Conservation (phyloP, 2,888 invertebrate genomes). For the Apamea epomidion region DNA sequence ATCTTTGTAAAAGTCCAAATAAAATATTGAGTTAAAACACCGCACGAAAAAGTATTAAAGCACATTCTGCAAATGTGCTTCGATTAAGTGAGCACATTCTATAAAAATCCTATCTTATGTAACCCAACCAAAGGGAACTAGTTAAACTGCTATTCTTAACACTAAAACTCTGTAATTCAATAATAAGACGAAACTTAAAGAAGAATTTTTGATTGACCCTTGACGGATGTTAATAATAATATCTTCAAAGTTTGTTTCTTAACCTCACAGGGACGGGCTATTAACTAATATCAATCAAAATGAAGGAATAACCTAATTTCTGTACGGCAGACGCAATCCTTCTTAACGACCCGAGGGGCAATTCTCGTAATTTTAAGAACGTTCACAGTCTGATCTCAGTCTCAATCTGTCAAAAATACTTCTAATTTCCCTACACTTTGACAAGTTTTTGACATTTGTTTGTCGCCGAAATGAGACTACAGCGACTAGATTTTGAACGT, state of each 20-base stretch:
- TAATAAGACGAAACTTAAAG: background rate
- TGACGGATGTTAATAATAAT: background rate
- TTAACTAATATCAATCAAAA: background rate
- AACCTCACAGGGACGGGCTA: background rate
- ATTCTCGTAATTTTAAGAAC: too few relatives aligned
- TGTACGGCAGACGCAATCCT: background rate
- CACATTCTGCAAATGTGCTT: too few relatives aligned
- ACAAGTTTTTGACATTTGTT: too few relatives aligned
- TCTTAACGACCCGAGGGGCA: too few relatives aligned
- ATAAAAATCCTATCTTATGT: background rate
- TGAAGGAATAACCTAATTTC: background rate
- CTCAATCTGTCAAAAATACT: too few relatives aligned
- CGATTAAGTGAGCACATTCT: background rate
- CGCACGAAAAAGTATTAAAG: background rate
- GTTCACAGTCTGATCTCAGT: too few relatives aligned
- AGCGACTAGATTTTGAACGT: too few relatives aligned
- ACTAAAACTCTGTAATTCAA: background rate
- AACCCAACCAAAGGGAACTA: background rate
- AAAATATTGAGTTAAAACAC: background rate
- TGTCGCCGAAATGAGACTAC: too few relatives aligned
- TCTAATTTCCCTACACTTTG: too few relatives aligned
- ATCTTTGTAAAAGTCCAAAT: too few relatives aligned
- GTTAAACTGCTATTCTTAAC: too few relatives aligned
- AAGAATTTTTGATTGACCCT: background rate
- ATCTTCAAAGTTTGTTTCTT: background rate